Base-by-base conservation (phyloP, 2,797 vertebrate species). In the Myotis vivesi region DNA sequence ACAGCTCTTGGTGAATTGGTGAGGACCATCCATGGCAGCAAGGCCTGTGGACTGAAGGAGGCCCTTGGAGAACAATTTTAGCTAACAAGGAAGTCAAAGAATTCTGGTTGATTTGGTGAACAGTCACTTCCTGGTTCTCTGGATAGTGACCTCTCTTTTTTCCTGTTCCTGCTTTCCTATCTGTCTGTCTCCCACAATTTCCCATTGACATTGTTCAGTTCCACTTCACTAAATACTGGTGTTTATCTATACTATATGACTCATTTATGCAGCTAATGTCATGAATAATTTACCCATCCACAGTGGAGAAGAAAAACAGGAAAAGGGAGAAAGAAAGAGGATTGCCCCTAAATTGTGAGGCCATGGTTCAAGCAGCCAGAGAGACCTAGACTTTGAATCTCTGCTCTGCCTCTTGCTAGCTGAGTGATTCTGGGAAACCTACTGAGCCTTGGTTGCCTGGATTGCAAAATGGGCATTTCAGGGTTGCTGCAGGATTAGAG, bases 31-130 rank as follows among this genome's bases (percentile, higher is more conserved):
- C 80, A 28, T 36, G 49, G 94, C 80, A 0, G 3, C 38, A 66
- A 16, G 71, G 0, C 9, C 7, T 1, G 0, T 0, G 22, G 49
- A 2, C 0, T 11, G 62, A 86, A 59, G 4, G 4, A 72, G 0
- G 0, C 0, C 55, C 2, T 46, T 33, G 51, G 72, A 19, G 11
- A 91, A 25, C 0, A 9, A 57, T 28, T 46, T 49, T 33, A 49
- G 13, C 30, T 69, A 36, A 46, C 53, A 33, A 30, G 28, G 28
- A 86, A 75, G 59, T 41, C 25, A 33, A 41, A 77, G 55, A 77
- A 53, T 77, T 73, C 57, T 59, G 23, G 17, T 15, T 75, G n/a
- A 4, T 33, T 25, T 62, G 53, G 22, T 38, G 25, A 87, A 41
- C 0, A 46, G 53, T 76, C 68, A 12, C 36, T 72, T 84, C 79